phyloP scores from a whole-genome alignment of 2,888 invertebrate genomes.

The Trissolcus japonicus region DNA sequence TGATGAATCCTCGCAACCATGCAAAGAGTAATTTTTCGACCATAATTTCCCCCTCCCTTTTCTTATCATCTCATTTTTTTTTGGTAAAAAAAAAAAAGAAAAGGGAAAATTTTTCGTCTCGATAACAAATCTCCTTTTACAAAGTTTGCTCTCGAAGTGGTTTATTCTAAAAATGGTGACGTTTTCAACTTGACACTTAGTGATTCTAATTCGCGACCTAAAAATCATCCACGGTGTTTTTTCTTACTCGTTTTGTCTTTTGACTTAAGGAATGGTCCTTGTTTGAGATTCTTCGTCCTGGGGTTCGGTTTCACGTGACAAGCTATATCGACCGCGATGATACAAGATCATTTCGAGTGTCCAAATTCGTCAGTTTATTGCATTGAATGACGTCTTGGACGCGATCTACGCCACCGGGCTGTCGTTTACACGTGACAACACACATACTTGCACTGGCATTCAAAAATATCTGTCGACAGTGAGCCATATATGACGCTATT shows the following conservation, averaged over 20 bases:
- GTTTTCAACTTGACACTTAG: neutral
- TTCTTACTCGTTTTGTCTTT: neutral
- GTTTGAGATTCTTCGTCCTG: constrained; percentile 34
- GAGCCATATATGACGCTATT: constrained; percentile 51
- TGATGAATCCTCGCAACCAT: constrained; percentile 15
- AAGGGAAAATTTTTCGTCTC: neutral
- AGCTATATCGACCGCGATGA: constrained; percentile 45
- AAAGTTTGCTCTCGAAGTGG: neutral
- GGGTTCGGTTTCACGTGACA: constrained; percentile 30
- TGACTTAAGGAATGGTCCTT: constrained; percentile 5
- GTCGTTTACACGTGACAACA: constrained; percentile 53
- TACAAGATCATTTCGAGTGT: constrained; percentile 40
- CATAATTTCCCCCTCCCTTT: neutral
- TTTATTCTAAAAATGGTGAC: constrained; percentile 3
- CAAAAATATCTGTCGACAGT: constrained; percentile 54
- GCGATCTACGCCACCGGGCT: constrained; percentile 39
- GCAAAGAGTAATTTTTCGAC: neutral
- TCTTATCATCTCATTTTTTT: neutral
- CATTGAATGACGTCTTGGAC: constrained; percentile 36
- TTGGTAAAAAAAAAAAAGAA: neutral
- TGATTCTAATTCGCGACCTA: neutral
- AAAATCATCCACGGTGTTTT: neutral
- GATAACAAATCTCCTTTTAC: neutral
- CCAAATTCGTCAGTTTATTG: constrained; percentile 37
- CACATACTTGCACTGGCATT: constrained; percentile 38